Conservation (phyloP, 1,140 invertebrate species). For the Dreissena polymorpha region DNA sequence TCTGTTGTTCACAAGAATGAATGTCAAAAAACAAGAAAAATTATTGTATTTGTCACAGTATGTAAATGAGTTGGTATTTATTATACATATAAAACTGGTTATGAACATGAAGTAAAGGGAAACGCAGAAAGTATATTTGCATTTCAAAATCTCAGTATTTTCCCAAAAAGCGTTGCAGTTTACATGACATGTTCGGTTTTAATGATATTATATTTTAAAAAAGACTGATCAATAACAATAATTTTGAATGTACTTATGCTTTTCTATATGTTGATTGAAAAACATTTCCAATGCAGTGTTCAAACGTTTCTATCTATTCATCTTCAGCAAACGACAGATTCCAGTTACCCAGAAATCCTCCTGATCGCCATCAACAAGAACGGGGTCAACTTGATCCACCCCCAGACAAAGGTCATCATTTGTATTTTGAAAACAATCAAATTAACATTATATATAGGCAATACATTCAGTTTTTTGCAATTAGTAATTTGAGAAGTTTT, state of each 20-base stretch:
- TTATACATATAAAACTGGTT: too few relatives aligned
- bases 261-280: neutral
- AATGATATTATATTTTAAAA: neutral
- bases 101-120: too few relatives aligned
- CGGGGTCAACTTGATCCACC: slow-evolving; percentile 98
- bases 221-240: neutral
- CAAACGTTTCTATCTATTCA: neutral
- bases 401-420: slow-evolving; percentile 92
- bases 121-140: too few relatives aligned
- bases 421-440: neutral
- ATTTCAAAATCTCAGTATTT: too few relatives aligned
- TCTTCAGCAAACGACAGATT: slow-evolving; percentile 92
- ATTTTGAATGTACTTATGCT: neutral
- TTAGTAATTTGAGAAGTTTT: neutral
- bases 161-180: neutral
- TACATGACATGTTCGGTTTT: neutral
- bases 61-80: too few relatives aligned
- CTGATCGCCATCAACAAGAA: slow-evolving; percentile 99
- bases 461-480: neutral
- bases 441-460: too few relatives aligned
- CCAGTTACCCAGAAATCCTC: slow-evolving; percentile 97
- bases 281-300: neutral
- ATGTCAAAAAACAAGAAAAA: too few relatives aligned
- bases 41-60: too few relatives aligned
- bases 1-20: too few relatives aligned